These are phyloP conservation scores for Oxyscelio sp. DNA, from an alignment of 2,888 invertebrate species.

Conservation along the genomic window DNA sequence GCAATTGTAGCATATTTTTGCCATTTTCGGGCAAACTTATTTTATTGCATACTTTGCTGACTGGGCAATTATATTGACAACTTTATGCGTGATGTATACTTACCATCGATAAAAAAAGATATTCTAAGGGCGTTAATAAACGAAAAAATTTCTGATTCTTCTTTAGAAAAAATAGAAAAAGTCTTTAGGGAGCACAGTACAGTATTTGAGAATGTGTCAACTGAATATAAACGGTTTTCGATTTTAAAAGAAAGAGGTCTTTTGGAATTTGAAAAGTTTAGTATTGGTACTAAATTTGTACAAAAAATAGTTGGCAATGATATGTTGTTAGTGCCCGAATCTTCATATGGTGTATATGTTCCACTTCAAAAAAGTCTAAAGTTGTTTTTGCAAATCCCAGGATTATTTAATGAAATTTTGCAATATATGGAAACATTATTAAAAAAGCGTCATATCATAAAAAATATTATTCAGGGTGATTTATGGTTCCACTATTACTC, in stretches of 20 bases:
- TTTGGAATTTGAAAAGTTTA: not conserved
- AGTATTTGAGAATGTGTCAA: slow-evolving; percentile 30
- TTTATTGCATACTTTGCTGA: too few species aligned
- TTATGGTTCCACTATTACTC: slow-evolving; percentile 31
- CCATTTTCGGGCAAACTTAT: too few species aligned
- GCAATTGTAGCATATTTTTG: too few species aligned
- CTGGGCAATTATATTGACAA: slow-evolving; percentile 11
- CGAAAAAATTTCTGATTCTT: not conserved
- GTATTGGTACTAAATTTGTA: slow-evolving; percentile 5
- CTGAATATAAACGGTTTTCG: slow-evolving; percentile 27
- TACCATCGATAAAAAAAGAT: slow-evolving; percentile 18
- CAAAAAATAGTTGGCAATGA: not conserved
- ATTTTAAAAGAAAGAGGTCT: slow-evolving; percentile 15
- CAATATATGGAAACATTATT: slow-evolving; percentile 16
- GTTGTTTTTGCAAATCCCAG: slow-evolving; percentile 39
- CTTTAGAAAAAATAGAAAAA: slow-evolving; percentile 16
- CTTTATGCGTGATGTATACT: slow-evolving; percentile 19
- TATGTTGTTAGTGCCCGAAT: not conserved
- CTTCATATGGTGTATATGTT: not conserved
- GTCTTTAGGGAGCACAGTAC: slow-evolving; percentile 14
- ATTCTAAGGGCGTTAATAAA: slow-evolving; percentile 5
- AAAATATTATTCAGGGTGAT: slow-evolving; percentile 51
- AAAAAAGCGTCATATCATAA: slow-evolving; percentile 30
- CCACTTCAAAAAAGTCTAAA: slow-evolving; percentile 26
- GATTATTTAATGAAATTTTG: slow-evolving; percentile 34